A percentile compares a stretch with the other conserved stretches of the same genome.
These are phyloP conservation scores for Chydorus sphaericus DNA, from an alignment of 2,888 invertebrate species.

Conservation along the genomic window DNA sequence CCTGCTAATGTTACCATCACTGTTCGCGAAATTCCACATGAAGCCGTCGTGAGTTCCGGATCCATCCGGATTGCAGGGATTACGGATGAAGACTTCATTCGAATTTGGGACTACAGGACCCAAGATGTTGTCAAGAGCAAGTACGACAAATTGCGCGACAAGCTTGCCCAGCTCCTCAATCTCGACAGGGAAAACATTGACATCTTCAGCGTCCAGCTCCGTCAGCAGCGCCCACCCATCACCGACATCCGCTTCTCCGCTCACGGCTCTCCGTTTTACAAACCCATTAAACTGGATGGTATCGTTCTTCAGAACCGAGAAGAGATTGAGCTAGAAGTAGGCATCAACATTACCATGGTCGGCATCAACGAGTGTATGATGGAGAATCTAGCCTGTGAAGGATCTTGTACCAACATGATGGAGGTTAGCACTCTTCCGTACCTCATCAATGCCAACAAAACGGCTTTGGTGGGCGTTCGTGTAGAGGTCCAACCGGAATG, in stretches of 20 bases:
- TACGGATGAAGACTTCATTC: constrained; percentile 89
- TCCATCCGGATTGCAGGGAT: constrained; percentile 85
- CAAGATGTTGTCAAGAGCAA: constrained; percentile 73
- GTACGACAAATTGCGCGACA: constrained; percentile 74
- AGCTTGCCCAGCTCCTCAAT: constrained; percentile 68
- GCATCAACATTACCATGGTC: constrained; percentile 92
- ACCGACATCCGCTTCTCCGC: constrained; percentile 89
- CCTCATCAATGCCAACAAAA: constrained; percentile 94
- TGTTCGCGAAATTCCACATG: constrained; percentile 86
- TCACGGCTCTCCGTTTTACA: constrained; percentile 89
- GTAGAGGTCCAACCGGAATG: constrained; percentile 86
- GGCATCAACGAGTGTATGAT: constrained; percentile 92
- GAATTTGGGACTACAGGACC: constrained; percentile 83
- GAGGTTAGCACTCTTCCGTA: constrained; percentile 79
- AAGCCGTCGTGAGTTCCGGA: constrained; percentile 88
- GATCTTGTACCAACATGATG: constrained; percentile 84
- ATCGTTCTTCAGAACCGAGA: constrained; percentile 83
- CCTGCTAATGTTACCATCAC: constrained; percentile 92
- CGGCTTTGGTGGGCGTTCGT: constrained; percentile 87
- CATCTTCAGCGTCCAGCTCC: constrained; percentile 85
- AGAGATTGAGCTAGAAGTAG: constrained; percentile 86
- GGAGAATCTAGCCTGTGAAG: constrained; percentile 89
- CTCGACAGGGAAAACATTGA: constrained; percentile 82
- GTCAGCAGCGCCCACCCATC: constrained; percentile 61
- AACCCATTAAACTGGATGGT: constrained; percentile 84